Evolutionary conservation across 2,113 vertebrate species (phyloP), one percentile per base, ranked within the genome.

Genomic region (Amblyornis subalaris): DNA sequence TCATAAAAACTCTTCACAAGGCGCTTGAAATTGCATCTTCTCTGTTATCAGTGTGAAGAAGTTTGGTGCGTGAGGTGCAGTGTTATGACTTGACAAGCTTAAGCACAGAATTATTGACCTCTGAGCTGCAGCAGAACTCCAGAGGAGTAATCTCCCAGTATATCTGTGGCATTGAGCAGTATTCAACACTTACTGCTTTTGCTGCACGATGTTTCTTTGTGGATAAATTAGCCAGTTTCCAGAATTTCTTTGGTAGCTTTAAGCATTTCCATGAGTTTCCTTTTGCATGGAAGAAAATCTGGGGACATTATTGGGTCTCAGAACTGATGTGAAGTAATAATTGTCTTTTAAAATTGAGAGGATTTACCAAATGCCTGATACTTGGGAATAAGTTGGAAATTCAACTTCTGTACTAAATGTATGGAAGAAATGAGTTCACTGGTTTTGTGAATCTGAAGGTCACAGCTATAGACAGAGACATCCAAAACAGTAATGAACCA

Each of bases 51-150:
- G 4, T 64, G 47, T 74, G 29, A 82, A 80, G 57, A 38, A 69
- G 23, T 19, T 79, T 11, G n/a, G 17, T 92, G 24, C 6, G 9
- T 51, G 47, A 74, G 74, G 53, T 47, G 15, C 33, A 20, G 9
- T 33, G 16, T 48, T 47, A n/a, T 29, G 60, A 53, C 53, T 66
- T 89, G 71, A 38, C 55, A 93, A 55, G 25, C 77, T 57, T 80
- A 18, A 83, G 35, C 51, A 50, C 45, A 28, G 72, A 86, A 65
- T 87, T 61, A 69, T 3, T 94, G 85, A 54, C 93, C 61, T 88
- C 64, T 87, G 65, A 96, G 90, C 76, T 94, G 51, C n/a, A 79
- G n/a, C 65, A 96, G 70, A 48, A 44, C 84, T 38, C 21, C 71
- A 45, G 20, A 89, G 58, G 38, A 71, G 23, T 26, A 29, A 14